Evolutionary conservation across 23 tunicate species (phyloP).

Genomic region (Aplidium turbinatum): DNA sequence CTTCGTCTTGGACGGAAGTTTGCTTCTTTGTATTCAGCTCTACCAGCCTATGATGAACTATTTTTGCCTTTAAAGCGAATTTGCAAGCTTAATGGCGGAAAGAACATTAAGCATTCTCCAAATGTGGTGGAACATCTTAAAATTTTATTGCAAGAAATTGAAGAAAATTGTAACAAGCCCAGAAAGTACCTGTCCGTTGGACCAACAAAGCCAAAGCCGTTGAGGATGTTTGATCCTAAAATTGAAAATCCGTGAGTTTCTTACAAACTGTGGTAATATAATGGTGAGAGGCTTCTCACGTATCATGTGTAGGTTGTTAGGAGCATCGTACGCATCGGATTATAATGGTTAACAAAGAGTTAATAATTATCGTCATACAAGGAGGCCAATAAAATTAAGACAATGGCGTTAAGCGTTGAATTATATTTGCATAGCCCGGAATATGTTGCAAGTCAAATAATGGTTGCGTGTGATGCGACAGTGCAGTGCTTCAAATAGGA

Average conservation of each 20-base stretch:
- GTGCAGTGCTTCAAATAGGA: too few species aligned
- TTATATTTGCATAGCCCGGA: too few species aligned
- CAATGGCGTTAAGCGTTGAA: too few species aligned
- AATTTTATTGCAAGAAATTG: constrained; percentile 9
- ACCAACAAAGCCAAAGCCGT: constrained; percentile 41
- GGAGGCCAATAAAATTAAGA: too few species aligned
- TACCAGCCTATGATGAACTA: constrained; percentile 62
- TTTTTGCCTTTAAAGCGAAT: constrained; percentile 3
- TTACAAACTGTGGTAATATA: too few species aligned
- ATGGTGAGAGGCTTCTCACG: too few species aligned
- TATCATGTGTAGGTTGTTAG: too few species aligned
- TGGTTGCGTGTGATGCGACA: too few species aligned
- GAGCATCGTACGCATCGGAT: too few species aligned
- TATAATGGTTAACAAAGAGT: too few species aligned
- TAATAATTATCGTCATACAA: too few species aligned
- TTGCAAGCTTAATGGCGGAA: neutral
- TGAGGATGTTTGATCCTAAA: constrained; percentile 72
- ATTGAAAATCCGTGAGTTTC: constrained; percentile 65
- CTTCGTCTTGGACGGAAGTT: constrained; percentile 49
- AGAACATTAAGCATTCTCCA: neutral
- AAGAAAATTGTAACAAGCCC: constrained; percentile 28
- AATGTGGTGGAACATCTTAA: constrained; percentile 11
- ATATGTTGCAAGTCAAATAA: too few species aligned
- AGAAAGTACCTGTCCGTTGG: constrained; percentile 46
- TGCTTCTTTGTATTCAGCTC: constrained; percentile 21